Conservation (phyloP, 2,797 vertebrate species). For the Heliangelus exortis region DNA sequence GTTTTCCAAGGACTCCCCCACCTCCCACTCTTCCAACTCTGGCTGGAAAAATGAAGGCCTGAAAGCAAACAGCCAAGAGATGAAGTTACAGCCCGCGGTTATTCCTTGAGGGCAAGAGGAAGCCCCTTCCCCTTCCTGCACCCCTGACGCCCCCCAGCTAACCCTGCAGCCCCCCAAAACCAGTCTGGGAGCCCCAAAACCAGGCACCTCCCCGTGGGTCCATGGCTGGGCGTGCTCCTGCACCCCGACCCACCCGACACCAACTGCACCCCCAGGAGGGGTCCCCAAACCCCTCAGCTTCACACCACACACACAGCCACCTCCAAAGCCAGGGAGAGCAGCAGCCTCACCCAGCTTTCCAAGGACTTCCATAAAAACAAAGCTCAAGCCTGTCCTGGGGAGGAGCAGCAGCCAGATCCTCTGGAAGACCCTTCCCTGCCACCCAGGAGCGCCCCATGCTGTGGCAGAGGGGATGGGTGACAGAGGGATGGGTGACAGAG, state of each 20-base stretch:
- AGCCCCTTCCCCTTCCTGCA: background rate
- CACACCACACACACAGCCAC: rapidly evolving
- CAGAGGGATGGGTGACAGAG: background rate
- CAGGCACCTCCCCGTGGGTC: background rate
- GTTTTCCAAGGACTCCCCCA: background rate
- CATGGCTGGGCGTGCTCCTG: rapidly evolving
- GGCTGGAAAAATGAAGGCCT: background rate
- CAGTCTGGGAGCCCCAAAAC: background rate
- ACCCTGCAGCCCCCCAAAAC: background rate
- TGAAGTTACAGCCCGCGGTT: background rate
- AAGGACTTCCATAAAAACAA: background rate
- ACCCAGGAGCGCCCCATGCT: background rate
- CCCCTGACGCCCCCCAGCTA: background rate
- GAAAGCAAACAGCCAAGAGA: background rate
- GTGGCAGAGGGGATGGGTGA: background rate
- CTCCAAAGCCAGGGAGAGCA: background rate
- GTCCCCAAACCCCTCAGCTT: background rate
- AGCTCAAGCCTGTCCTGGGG: rapidly evolving
- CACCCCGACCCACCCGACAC: background rate
- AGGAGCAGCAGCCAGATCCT: background rate
- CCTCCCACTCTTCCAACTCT: background rate
- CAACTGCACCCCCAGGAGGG: background rate
- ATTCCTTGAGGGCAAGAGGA: background rate
- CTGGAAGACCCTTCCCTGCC: background rate
- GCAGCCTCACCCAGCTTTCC: background rate